These are phyloP conservation scores for Lycaena phlaeas DNA, from an alignment of 2,888 invertebrate species.

Conservation along the genomic window DNA sequence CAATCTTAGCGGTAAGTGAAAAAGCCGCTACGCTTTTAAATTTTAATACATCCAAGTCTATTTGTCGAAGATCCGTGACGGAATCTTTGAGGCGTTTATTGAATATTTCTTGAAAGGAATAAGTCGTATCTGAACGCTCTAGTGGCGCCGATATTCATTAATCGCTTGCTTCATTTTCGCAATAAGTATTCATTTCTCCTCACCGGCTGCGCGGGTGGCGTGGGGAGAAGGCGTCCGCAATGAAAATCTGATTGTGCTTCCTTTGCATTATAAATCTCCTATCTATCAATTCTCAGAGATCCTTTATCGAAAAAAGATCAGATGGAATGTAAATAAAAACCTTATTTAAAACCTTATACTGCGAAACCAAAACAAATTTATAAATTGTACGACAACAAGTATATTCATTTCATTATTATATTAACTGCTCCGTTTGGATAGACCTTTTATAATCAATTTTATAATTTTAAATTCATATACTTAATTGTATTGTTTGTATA, in stretches of 20 bases:
- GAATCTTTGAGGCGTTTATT: slow-evolving; percentile 46
- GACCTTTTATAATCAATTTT: too few species aligned
- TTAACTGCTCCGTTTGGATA: too few species aligned
- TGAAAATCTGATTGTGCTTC: slow-evolving; percentile 67
- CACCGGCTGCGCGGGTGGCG: slow-evolving; percentile 23
- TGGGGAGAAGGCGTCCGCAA: slow-evolving; percentile 30
- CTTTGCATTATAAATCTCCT: slow-evolving; percentile 63
- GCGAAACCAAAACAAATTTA: too few species aligned
- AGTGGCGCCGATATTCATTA: slow-evolving; percentile 52
- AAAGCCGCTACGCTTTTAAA: slow-evolving; percentile 1
- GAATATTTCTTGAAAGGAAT: slow-evolving; percentile 63
- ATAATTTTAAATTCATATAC: too few species aligned
- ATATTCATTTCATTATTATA: too few species aligned
- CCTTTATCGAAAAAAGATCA: slow-evolving; percentile 37
- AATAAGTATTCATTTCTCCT: slow-evolving; percentile 66
- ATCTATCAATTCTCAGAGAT: slow-evolving; percentile 49
- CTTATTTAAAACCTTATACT: not conserved
- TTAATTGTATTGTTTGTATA: too few species aligned
- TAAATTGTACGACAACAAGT: too few species aligned
- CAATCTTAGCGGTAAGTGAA: not conserved
- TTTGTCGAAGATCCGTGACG: slow-evolving; percentile 14
- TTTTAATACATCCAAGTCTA: slow-evolving; percentile 11
- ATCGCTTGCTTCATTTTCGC: slow-evolving; percentile 58
- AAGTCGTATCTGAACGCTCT: slow-evolving; percentile 50
- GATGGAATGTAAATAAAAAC: slow-evolving; percentile 15